Evolutionary conservation across 2,113 vertebrate species (phyloP).

Genomic region (human (Homo sapiens)): DNA sequence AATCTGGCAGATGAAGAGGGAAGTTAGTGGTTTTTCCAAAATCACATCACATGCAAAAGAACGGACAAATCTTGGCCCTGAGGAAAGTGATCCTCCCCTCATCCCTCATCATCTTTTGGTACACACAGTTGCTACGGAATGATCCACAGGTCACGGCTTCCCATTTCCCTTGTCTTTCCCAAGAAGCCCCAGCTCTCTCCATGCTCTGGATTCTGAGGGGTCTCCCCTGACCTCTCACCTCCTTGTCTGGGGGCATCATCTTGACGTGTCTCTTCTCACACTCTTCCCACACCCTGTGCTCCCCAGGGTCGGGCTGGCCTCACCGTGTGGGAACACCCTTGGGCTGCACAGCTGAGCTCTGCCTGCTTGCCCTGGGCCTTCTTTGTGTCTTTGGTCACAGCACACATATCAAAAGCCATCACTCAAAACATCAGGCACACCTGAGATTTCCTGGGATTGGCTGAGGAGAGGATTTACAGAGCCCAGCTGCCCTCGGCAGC

Average conservation of each 20-base stretch:
- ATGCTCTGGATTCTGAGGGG: not conserved
- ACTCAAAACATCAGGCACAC: not conserved
- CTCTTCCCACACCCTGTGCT: not conserved
- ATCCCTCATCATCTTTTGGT: not conserved
- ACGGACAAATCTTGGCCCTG: not conserved
- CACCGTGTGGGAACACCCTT: fast-evolving
- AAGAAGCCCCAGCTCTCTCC: not conserved
- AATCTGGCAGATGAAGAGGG: not conserved
- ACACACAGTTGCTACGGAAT: not conserved
- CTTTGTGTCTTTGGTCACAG: not conserved
- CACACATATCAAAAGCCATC: not conserved
- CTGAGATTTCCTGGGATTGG: constrained; percentile 17
- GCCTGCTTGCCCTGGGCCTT: fast-evolving
- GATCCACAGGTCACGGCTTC: not conserved
- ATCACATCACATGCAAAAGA: not conserved
- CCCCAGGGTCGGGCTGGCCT: not conserved
- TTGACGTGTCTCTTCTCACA: fast-evolving
- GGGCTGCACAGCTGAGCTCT: not conserved
- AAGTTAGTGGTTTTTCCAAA: not conserved
- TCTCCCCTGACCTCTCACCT: fast-evolving
- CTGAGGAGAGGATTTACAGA: constrained; percentile 9
- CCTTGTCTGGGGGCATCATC: not conserved
- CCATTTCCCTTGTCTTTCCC: not conserved
- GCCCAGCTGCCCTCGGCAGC: not conserved
- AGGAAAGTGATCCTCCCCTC: too few relatives aligned